These are phyloP conservation scores for Cottus gobio DNA, from an alignment of 2,113 vertebrate genomes.

Conservation along the genomic window DNA sequence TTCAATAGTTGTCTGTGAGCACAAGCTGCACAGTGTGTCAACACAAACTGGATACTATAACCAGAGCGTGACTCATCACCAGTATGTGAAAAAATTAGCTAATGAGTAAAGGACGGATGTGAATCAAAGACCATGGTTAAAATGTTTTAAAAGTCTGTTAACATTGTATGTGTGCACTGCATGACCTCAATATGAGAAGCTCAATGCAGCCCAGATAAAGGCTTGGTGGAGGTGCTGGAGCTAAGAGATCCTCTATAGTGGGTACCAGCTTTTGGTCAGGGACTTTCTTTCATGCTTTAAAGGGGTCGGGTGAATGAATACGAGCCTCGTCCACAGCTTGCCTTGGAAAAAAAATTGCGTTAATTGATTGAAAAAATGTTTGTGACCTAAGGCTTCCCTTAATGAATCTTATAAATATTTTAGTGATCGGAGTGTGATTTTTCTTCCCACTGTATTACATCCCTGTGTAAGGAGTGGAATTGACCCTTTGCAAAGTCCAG, in stretches of 20 bases:
- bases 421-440: neutral
- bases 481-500: neutral
- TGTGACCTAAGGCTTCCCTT: neutral
- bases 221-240: neutral
- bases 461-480: neutral
- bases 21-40: neutral
- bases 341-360: constrained; percentile 16
- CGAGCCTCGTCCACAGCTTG: neutral
- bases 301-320: neutral
- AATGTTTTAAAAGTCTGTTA: neutral
- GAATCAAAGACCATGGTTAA: neutral
- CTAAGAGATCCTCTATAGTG: neutral
- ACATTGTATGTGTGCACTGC: neutral
- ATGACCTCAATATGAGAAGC: neutral
- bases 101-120: neutral
- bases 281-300: neutral
- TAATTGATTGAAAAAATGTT: neutral
- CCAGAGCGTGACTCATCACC: neutral
- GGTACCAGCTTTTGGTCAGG: neutral
- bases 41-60: neutral
- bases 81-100: neutral
- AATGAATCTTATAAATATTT: neutral
- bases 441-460: neutral
- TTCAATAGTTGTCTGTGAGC: neutral
- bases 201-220: neutral